Percentiles rank a stretch among this genome's conserved stretches.
Conservation (phyloP, 1,140 invertebrate genomes). For the Drosophila rhopaloa region DNA sequence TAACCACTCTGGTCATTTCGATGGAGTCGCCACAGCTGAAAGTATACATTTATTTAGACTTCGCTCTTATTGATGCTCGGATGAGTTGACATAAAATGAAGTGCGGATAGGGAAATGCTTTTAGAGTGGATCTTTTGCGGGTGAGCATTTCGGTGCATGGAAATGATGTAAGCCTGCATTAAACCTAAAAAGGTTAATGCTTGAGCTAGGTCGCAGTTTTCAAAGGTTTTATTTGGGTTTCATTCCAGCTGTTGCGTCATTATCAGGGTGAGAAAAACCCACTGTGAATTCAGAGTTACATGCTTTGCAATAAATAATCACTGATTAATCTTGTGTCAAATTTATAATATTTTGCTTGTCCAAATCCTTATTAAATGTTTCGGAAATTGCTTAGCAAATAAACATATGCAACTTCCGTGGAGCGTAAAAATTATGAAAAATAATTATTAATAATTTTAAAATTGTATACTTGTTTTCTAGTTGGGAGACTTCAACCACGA, state of each 20-base stretch:
- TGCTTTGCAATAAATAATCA: neutral
- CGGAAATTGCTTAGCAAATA: too few species aligned
- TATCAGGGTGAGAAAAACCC: neutral
- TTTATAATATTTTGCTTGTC: neutral
- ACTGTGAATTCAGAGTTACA: neutral
- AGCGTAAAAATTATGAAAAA: neutral
- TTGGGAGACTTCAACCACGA: conserved; percentile 36
- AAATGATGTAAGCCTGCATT: conserved; percentile 23
- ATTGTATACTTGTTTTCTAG: neutral
- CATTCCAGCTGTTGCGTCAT: conserved; percentile 4
- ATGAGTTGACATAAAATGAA: conserved; percentile 61
- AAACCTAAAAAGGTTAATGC: conserved; percentile 16
- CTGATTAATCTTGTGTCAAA: neutral
- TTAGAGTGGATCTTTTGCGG: conserved; percentile 28
- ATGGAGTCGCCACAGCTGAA: conserved; percentile 77
- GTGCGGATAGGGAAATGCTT: conserved; percentile 27
- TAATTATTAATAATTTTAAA: neutral
- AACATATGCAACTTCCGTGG: too few species aligned
- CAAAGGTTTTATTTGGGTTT: neutral
- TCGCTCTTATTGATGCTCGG: conserved; percentile 3
- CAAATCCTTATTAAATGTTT: neutral
- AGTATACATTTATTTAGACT: conserved; percentile 50
- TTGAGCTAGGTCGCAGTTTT: conserved; percentile 1
- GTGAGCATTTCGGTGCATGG: conserved; percentile 5
- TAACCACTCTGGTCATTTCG: conserved; percentile 65